These are phyloP conservation scores for Poecilia gillii DNA, from an alignment of 2,797 vertebrate species.

Conservation along the genomic window DNA sequence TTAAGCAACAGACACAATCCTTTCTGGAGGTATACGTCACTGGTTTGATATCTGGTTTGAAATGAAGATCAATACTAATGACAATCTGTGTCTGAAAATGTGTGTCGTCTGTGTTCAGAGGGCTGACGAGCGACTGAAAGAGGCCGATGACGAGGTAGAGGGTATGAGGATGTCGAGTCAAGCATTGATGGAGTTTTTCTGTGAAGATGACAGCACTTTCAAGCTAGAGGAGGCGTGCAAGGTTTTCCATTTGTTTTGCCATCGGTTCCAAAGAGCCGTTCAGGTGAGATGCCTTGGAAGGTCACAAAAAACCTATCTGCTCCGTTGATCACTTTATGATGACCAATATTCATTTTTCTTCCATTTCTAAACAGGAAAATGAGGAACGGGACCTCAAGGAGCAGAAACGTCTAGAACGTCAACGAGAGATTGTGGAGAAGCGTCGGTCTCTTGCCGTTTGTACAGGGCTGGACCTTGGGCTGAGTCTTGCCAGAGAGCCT, in stretches of 20 bases:
- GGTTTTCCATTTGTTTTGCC: constrained; percentile 83
- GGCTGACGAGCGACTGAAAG: constrained; percentile 79
- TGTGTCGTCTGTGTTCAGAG: constrained; percentile 60
- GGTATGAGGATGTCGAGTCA: constrained; percentile 81
- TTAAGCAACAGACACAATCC: constrained; percentile 74
- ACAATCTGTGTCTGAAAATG: neutral
- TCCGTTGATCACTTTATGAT: neutral
- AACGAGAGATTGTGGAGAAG: constrained; percentile 79
- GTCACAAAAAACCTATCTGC: neutral
- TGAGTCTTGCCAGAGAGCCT: constrained; percentile 60
- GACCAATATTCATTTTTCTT: neutral
- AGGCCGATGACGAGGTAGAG: constrained; percentile 81
- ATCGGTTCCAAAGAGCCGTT: constrained; percentile 83
- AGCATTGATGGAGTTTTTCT: constrained; percentile 85
- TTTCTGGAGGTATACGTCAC: constrained; percentile 80
- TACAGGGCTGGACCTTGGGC: constrained; percentile 67
- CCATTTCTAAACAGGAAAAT: constrained; percentile 78
- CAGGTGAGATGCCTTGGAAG: constrained; percentile 63
- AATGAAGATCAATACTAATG: neutral
- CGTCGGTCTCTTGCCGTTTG: constrained; percentile 82
- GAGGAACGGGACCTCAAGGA: constrained; percentile 82
- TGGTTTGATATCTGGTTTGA: constrained; percentile 2
- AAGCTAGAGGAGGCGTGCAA: constrained; percentile 84
- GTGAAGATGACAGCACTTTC: constrained; percentile 84
- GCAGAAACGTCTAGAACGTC: constrained; percentile 79